Conservation (phyloP, 37 sponge, comb jelly and placozoan species). For the Lycopodina hypogea region DNA sequence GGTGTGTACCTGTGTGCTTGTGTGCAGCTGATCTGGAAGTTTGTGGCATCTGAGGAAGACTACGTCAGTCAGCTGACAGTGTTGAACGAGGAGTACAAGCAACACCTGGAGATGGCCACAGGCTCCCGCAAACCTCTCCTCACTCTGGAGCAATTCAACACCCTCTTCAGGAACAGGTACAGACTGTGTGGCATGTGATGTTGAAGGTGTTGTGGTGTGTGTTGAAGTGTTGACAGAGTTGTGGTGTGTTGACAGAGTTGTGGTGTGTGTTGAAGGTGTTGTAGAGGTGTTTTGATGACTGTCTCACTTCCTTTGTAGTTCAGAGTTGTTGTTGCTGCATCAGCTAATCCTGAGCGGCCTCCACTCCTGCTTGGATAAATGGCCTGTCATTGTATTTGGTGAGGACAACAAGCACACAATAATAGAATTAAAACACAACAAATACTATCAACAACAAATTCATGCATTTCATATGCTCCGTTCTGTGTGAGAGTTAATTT, state of each 20-base stretch:
- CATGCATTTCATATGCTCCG: background rate
- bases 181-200: conserved; percentile 6
- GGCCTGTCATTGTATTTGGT: conserved; percentile 76
- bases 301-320: conserved; percentile 20
- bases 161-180: conserved; percentile 70
- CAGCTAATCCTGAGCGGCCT: conserved; percentile 68
- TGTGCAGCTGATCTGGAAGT: conserved; percentile 56
- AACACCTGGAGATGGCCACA: conserved; percentile 62
- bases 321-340: conserved; percentile 58
- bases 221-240: no score
- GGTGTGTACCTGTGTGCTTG: no score
- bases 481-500: no score
- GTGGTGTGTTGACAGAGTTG: no score
- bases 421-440: background rate
- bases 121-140: conserved; percentile 57
- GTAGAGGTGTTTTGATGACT: background rate
- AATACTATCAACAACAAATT: background rate
- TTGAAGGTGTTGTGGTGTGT: background rate
- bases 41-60: conserved; percentile 61
- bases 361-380: conserved; percentile 50
- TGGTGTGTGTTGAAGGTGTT: background rate
- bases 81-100: conserved; percentile 49
- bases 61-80: conserved; percentile 54
- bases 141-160: conserved; percentile 45
- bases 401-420: conserved; percentile 1